phyloP scores from a whole-genome alignment of 2,888 invertebrate species.

The Pinctada fucata region DNA sequence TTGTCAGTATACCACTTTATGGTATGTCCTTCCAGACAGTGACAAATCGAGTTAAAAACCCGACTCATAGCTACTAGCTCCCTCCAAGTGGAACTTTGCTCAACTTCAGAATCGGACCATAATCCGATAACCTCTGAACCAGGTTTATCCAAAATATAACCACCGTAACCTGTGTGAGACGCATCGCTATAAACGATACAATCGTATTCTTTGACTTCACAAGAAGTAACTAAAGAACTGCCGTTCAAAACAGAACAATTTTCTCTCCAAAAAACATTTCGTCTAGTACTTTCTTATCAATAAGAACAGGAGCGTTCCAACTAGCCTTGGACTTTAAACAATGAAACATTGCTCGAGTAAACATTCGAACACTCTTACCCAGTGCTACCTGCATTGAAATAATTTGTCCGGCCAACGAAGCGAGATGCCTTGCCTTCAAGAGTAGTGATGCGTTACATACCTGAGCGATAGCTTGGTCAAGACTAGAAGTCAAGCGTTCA shows the following conservation, averaged over 20 bases:
- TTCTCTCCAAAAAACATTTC: slow-evolving; percentile 16
- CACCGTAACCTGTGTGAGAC: slow-evolving; percentile 20
- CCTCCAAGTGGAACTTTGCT: slow-evolving; percentile 30
- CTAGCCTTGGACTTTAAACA: slow-evolving; percentile 23
- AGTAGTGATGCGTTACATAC: background rate
- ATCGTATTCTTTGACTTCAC: background rate
- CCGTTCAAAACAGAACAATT: background rate
- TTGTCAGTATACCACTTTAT: slow-evolving; percentile 28
- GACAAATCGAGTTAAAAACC: background rate
- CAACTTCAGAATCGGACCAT: slow-evolving; percentile 20
- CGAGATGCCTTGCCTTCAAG: background rate
- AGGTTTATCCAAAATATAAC: slow-evolving; percentile 15
- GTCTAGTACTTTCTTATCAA: background rate
- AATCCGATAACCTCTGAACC: slow-evolving; percentile 12
- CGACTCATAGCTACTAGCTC: slow-evolving; percentile 34
- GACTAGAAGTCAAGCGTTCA: background rate
- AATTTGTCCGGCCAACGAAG: slow-evolving; percentile 25
- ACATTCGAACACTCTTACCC: slow-evolving; percentile 14
- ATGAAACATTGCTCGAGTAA: slow-evolving; percentile 19
- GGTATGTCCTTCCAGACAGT: background rate
- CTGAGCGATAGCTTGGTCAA: background rate
- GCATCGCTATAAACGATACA: slow-evolving; percentile 24
- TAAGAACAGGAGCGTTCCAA: slow-evolving; percentile 18
- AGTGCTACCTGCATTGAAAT: slow-evolving; percentile 23
- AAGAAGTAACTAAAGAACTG: background rate